Percentiles rank a stretch among this genome's conserved stretches.
phyloP scores from a whole-genome alignment of 35 echinoderm and acorn worm species.

The Heliocidaris erythrogramma region DNA sequence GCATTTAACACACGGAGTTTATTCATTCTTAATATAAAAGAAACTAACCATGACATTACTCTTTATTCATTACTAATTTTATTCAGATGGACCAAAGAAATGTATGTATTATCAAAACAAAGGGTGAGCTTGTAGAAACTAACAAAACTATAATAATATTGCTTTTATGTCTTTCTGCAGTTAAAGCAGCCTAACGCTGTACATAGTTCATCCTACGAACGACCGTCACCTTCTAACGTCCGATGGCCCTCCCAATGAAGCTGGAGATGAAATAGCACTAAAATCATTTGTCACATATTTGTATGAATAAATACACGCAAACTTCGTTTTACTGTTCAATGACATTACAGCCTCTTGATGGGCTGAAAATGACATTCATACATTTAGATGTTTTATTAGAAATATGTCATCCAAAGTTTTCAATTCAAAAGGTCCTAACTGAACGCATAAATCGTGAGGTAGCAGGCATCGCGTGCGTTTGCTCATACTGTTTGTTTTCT shows the following conservation, averaged over 20 bases:
- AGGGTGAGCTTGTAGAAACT: no score
- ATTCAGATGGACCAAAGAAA: neutral
- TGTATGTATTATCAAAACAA: neutral
- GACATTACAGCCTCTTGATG: neutral
- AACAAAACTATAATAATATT: neutral
- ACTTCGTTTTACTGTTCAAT: no score
- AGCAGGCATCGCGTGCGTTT: neutral
- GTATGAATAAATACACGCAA: no score
- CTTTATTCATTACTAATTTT: no score
- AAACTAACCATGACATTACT: no score
- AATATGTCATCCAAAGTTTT: neutral
- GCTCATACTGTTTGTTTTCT: neutral
- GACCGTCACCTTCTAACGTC: neutral
- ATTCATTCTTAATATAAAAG: no score
- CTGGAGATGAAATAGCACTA: neutral
- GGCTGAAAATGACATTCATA: neutral
- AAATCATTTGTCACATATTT: no score
- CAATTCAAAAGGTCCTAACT: neutral
- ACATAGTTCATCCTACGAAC: neutral
- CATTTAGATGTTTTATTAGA: neutral
- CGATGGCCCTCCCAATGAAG: neutral
- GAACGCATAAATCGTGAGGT: neutral
- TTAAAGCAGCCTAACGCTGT: neutral
- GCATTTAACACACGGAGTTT: no score
- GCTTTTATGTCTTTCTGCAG: neutral